Conservation (phyloP, 2,113 vertebrate genomes). For the Furnarius figulus region DNA sequence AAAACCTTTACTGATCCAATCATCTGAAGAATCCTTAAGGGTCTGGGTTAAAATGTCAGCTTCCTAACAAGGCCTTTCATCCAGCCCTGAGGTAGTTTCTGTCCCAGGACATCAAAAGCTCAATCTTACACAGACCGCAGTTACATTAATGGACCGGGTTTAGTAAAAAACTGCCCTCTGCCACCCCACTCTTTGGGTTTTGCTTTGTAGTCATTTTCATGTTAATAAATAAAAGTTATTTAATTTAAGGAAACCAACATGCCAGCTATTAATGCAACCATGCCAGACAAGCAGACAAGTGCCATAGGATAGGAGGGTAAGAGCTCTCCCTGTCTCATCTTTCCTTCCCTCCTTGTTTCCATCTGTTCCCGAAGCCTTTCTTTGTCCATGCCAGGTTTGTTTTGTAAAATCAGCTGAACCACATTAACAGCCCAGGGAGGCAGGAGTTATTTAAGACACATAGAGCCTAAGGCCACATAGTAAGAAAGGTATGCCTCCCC, state of each 20-base stretch:
- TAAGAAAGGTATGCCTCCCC: neutral
- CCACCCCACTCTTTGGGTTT: neutral
- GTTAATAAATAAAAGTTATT: neutral
- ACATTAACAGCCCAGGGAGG: neutral
- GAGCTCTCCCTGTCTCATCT: neutral
- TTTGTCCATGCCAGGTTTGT: neutral
- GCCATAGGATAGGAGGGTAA: neutral
- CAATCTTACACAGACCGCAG: neutral
- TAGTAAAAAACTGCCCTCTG: neutral
- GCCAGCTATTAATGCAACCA: neutral
- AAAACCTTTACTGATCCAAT: neutral
- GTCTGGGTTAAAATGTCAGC: neutral
- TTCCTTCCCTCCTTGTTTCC: neutral
- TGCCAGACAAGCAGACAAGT: neutral
- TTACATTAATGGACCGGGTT: neutral
- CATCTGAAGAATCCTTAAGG: neutral
- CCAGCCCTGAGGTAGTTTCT: conserved; percentile 14
- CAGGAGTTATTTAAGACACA: conserved; percentile 51
- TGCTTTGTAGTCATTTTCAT: neutral
- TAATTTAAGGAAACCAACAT: neutral
- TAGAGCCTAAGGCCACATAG: conserved; percentile 53
- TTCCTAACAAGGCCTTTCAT: neutral
- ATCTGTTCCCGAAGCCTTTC: neutral
- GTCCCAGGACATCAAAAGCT: neutral
- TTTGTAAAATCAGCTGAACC: neutral